Conservation (phyloP, 2,888 invertebrate genomes). For the Metopia argyrocephala region DNA sequence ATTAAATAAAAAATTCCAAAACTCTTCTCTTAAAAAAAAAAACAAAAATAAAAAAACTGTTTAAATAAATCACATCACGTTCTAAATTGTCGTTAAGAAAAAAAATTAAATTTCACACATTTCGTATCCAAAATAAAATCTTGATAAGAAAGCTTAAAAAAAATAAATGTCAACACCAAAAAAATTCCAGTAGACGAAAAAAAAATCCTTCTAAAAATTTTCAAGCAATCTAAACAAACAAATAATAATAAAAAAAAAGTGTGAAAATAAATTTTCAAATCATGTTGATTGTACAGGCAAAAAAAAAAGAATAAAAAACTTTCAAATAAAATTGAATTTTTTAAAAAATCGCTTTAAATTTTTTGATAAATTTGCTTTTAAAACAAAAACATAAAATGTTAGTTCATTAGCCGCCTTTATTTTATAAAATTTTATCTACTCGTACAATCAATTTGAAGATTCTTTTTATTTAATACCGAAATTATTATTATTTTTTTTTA, state of each 20-base stretch:
- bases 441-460: not conserved
- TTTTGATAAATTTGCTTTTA: no score
- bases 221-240: constrained; percentile 22
- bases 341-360: constrained; percentile 4
- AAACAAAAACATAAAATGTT: constrained; percentile 30
- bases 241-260: not conserved
- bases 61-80: constrained; percentile 64
- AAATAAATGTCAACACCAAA: constrained; percentile 5
- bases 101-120: constrained; percentile 57
- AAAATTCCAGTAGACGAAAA: constrained; percentile 2
- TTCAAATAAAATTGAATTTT: constrained; percentile 25
- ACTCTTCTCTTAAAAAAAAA: not conserved
- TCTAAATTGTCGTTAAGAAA: constrained; percentile 45
- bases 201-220: not conserved
- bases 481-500: not conserved
- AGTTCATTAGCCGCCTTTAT: constrained; percentile 17
- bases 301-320: not conserved
- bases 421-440: not conserved
- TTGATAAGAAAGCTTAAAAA: not conserved
- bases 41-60: not conserved
- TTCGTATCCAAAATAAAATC: constrained; percentile 33
- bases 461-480: not conserved
- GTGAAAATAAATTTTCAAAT: constrained; percentile 16
- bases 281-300: constrained; percentile 17
- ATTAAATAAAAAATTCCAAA: no score